Evolutionary conservation across 2,888 invertebrate genomes (phyloP), one percentile per base, ranked within the genome.

Genomic region (Venusia cambrica): DNA sequence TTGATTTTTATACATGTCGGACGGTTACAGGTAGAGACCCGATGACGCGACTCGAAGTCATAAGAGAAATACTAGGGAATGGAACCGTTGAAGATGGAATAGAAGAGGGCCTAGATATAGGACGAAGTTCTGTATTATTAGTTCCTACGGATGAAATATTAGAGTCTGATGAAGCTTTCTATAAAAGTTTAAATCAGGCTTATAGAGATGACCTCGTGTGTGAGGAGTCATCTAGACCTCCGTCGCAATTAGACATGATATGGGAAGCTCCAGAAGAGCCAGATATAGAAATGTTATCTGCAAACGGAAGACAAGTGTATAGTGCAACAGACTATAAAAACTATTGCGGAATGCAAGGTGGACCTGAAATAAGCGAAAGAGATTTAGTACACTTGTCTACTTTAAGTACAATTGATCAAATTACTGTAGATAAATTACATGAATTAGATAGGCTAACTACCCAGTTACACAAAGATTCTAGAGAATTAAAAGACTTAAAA

Each of bases 81-180:
- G 91, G 90, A 2, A 88, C 90, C 2, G 88, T 91, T 1, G 91
- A 91, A 73, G 91, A 91, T 66, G 91, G 91, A 3, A 80, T 91
- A 35, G 91, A 91, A 71, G 91, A 91, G 75, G 91, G 91, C 6
- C 79, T 91, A 38, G 91, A 89, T 79, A 77, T 88, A 57, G 85
- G 84, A 42, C 59, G 83, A 51, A 78, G 71, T 62, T 64, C 78
- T 41, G 62, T 74, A 27, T 60, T 84, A 48, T 60, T 80, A 57
- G 76, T 78, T 53, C 67, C 73, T 27, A 83, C 81, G 52, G 87
- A 87, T 28, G 85, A 85, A 49, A 65, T 79, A 14, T 90, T 90
- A 69, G 93, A 93, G 76, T 94, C 95, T 2, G 93, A 94, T 62
- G 96, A 96, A 75, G 94, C 94, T 10, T 96, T 96, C 72, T 96